phyloP scores from a whole-genome alignment of 2,113 vertebrate species.

The Todiramphus saurophagus region DNA sequence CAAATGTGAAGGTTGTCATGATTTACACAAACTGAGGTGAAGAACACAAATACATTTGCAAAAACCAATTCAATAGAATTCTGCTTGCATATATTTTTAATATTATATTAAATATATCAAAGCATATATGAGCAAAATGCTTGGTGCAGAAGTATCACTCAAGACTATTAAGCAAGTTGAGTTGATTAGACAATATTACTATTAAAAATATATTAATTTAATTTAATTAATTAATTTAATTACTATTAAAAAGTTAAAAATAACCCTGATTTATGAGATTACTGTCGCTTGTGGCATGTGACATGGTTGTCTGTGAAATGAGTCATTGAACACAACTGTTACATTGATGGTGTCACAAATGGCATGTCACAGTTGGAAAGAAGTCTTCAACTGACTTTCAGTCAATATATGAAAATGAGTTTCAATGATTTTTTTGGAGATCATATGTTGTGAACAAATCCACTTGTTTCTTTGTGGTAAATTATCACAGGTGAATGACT shows the following conservation, averaged over 20 bases:
- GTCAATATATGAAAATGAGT: neutral
- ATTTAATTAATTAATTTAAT: too few relatives aligned
- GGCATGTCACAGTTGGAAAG: conserved; percentile 17
- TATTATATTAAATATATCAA: neutral
- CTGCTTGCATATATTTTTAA: neutral
- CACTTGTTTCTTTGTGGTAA: neutral
- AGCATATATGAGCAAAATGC: neutral
- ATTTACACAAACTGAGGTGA: neutral
- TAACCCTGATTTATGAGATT: neutral
- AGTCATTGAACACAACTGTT: neutral
- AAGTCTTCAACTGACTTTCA: neutral
- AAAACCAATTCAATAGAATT: neutral
- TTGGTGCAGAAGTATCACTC: neutral
- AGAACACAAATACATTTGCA: neutral
- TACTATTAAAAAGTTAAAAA: neutral
- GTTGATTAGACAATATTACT: neutral
- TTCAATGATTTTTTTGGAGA: neutral
- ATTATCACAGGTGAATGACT: too few relatives aligned
- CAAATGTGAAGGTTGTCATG: neutral
- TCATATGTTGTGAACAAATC: neutral
- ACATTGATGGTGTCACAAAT: neutral
- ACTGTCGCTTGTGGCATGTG: neutral
- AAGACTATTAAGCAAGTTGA: neutral
- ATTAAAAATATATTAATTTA: too few relatives aligned
- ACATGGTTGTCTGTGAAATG: neutral